Evolutionary conservation across 2,888 invertebrate species (phyloP), one percentile per base, ranked within the genome.

Genomic region (Thecocarcelia acutangulata): DNA sequence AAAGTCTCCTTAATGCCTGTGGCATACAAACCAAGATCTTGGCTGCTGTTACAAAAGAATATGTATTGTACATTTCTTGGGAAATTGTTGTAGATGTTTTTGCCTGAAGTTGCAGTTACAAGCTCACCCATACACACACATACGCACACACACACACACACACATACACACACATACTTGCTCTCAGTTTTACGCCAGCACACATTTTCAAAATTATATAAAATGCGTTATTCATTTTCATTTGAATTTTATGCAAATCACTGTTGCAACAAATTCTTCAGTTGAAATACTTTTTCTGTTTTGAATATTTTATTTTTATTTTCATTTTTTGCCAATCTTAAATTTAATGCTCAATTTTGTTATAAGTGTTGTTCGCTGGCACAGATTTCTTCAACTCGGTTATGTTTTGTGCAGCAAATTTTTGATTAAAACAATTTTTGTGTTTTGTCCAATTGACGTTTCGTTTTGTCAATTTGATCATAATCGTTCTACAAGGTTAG

Each of bases 221-320:
- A 50, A 68, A 74, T 78, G 69, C 59, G 52, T 78, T 78, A 74
- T 78, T 74, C 82, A 82, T 69, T 70, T 82, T 75, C 78, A 82
- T 82, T 82, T 78, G 82, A 78, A 82, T 82, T 82, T 82, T 74
- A 82, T 82, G 78, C 70, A 82, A 82, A 82, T 82, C 54, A 59
- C 69, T 82, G 78, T 70, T 78, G 74, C 70, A 61, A 59, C 24
- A 76, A 68, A 76, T 56, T 66, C 64, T 61, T 70, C 58, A 44
- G 1, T 70, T 50, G 37, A 59, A 24, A 56, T 66, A 58, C 11
- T 19, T 33, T 28, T 11, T 37, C 4, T 33, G 54, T 28, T 24
- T 68, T 52, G 37, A 68, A 68, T 40, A 50, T 42, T 64, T 64
- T 64, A 28, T 40, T 64, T 40, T n/a, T n/a, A n/a, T n/a, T 1